These are phyloP conservation scores for Agrilus mali DNA, from an alignment of 2,888 invertebrate species.

Conservation along the genomic window DNA sequence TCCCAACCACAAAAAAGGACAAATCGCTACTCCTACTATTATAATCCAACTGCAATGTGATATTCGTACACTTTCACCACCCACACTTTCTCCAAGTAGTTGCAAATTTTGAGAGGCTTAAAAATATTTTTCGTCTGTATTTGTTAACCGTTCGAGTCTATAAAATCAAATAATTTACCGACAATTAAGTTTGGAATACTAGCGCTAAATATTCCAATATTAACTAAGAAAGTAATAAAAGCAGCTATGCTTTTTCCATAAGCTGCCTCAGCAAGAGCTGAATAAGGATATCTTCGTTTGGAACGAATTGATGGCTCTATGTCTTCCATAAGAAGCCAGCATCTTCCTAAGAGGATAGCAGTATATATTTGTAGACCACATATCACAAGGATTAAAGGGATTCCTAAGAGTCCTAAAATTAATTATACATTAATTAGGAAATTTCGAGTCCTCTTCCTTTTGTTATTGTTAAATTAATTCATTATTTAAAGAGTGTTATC, in stretches of 20 bases:
- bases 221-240: slow-evolving; percentile 55
- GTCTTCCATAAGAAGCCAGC: slow-evolving; percentile 69
- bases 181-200: slow-evolving; percentile 71
- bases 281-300: slow-evolving; percentile 61
- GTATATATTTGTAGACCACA: slow-evolving; percentile 68
- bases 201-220: slow-evolving; percentile 64
- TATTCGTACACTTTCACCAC: slow-evolving; percentile 48
- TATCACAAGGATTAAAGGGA: slow-evolving; percentile 53
- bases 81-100: slow-evolving; percentile 60
- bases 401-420: slow-evolving; percentile 51
- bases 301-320: slow-evolving; percentile 45
- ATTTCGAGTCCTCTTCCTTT: too few species aligned
- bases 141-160: slow-evolving; percentile 1
- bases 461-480: too few species aligned
- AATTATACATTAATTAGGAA: slow-evolving; percentile 2
- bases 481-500: too few species aligned
- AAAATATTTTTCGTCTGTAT: slow-evolving; percentile 13
- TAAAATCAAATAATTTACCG: slow-evolving; percentile 36
- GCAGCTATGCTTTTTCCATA: slow-evolving; percentile 51
- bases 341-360: slow-evolving; percentile 62
- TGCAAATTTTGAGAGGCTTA: slow-evolving; percentile 69
- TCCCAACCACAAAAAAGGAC: slow-evolving; percentile 78
- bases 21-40: slow-evolving; percentile 57
- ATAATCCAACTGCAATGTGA: slow-evolving; percentile 78
- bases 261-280: slow-evolving; percentile 69